These are phyloP conservation scores for Podabrus alpinus DNA, from an alignment of 2,888 invertebrate species.

Conservation along the genomic window DNA sequence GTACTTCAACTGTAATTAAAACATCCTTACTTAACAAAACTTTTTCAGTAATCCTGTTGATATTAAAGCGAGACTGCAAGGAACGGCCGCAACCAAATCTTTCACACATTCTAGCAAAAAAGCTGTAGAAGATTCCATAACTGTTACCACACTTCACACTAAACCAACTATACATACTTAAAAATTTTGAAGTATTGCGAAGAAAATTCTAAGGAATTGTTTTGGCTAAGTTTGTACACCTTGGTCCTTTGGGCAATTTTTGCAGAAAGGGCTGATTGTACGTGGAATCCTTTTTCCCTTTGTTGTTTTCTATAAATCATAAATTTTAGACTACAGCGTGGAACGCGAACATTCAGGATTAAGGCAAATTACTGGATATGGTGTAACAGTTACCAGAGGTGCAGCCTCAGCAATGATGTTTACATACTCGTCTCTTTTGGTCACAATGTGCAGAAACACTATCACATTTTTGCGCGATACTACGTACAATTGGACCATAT, in stretches of 20 bases:
- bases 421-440: constrained; percentile 61
- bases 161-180: constrained; percentile 23
- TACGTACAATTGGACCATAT: constrained; percentile 58
- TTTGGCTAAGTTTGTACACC: constrained; percentile 62
- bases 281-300: not conserved
- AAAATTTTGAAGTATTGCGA: constrained; percentile 56
- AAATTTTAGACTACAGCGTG: constrained; percentile 57
- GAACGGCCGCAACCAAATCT: constrained; percentile 19
- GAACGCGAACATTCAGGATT: constrained; percentile 64
- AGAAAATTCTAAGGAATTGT: constrained; percentile 60
- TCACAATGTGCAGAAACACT: constrained; percentile 67
- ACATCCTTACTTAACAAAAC: not conserved
- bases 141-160: constrained; percentile 10
- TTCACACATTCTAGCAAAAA: constrained; percentile 44
- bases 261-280: constrained; percentile 64
- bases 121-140: constrained; percentile 33
- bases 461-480: constrained; percentile 63
- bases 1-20: constrained; percentile 34
- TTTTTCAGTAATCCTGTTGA: constrained; percentile 41
- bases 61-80: constrained; percentile 45
- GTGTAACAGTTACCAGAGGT: constrained; percentile 63
- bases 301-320: not conserved
- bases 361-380: constrained; percentile 63
- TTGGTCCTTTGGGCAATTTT: constrained; percentile 60
- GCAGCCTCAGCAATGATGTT: constrained; percentile 68